Percentiles rank a stretch among this genome's conserved stretches.
Evolutionary conservation across 2,113 vertebrate species (phyloP).

Genomic region (Microcebus griseorufus): DNA sequence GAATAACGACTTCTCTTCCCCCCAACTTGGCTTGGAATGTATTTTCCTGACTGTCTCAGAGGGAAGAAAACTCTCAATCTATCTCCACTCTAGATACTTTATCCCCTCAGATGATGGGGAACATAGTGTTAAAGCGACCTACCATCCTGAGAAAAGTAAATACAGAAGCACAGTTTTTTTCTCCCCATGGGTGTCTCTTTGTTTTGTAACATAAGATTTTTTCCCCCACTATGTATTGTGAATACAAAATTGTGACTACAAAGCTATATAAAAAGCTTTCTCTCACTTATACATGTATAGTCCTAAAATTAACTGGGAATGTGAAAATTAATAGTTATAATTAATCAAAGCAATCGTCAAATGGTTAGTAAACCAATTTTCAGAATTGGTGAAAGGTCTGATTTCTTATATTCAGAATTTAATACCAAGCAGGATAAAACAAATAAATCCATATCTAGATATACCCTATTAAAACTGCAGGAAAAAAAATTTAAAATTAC

Average conservation of each 20-base stretch:
- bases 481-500: not conserved
- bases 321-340: not conserved
- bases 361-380: not conserved
- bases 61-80: not conserved
- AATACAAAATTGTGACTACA: not conserved
- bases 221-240: not conserved
- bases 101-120: not conserved
- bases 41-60: not conserved
- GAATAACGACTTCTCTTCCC: conserved; percentile 44
- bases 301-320: not conserved
- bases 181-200: not conserved
- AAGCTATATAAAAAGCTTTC: not conserved
- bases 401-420: not conserved
- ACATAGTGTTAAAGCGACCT: not conserved
- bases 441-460: not conserved
- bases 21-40: not conserved
- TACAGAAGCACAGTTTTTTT: not conserved
- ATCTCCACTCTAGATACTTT: not conserved
- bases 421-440: not conserved
- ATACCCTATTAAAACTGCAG: not conserved
- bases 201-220: not conserved
- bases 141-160: not conserved
- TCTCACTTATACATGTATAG: not conserved
- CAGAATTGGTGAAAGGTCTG: not conserved
- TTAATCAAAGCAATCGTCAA: not conserved